Percentiles rank a stretch among this genome's conserved stretches.
phyloP scores from a whole-genome alignment of 2,797 vertebrate species.

The Fundulus diaphanus region DNA sequence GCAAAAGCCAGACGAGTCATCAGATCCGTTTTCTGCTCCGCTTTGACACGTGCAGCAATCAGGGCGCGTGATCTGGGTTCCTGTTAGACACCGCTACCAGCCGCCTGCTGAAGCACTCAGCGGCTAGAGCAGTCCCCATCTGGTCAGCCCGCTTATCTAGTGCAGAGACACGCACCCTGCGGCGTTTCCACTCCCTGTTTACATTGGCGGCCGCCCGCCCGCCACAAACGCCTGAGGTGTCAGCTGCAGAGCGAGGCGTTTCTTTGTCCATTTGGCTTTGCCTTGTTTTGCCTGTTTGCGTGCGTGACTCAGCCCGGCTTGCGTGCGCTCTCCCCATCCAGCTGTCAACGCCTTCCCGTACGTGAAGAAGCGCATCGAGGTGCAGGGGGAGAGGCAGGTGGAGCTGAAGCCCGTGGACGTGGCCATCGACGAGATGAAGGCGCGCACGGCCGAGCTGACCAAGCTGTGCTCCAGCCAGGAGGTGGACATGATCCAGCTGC shows the following conservation, averaged over 20 bases:
- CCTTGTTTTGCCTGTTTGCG: not conserved
- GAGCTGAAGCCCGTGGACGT: conserved; percentile 96
- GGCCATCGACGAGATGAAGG: conserved; percentile 94
- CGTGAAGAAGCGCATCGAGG: conserved; percentile 95
- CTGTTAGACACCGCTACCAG: conserved; percentile 11
- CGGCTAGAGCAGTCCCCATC: not conserved
- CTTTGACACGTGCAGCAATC: not conserved
- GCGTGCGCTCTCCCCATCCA: conserved; percentile 46
- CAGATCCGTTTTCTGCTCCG: too few species aligned
- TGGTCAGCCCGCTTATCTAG: not conserved
- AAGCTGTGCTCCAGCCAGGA: conserved; percentile 90
- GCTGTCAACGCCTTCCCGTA: conserved; percentile 93
- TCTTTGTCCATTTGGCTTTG: not conserved
- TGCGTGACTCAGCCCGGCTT: not conserved
- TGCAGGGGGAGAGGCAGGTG: conserved; percentile 88
- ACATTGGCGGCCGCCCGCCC: too few species aligned
- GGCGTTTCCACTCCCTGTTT: not conserved
- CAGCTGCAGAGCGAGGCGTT: not conserved
- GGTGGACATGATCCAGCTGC: conserved; percentile 94
- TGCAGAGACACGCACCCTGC: not conserved
- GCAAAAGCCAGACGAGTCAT: not conserved
- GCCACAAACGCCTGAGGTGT: not conserved
- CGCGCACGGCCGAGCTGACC: conserved; percentile 89
- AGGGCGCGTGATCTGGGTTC: not conserved
- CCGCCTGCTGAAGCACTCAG: not conserved